Percentiles rank a stretch among this genome's conserved stretches.
Conservation (phyloP, 2,113 vertebrate species). For the Dipodomys merriami region DNA sequence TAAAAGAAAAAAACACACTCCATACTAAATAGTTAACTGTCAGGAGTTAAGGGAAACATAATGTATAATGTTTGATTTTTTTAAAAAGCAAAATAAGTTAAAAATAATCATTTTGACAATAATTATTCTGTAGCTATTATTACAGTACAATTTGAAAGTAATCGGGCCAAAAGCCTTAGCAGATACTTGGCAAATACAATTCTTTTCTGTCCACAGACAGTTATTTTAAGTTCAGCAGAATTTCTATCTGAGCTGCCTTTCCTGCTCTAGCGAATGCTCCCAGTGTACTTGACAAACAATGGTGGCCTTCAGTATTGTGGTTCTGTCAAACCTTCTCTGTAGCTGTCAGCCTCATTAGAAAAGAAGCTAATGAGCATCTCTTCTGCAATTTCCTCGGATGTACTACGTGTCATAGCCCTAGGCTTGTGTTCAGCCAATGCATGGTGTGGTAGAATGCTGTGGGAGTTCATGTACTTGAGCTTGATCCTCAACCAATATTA, state of each 20-base stretch:
- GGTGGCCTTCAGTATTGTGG: fast-evolving
- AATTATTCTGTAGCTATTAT: background rate
- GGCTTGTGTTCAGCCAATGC: background rate
- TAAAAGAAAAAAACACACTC: background rate
- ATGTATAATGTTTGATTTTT: background rate
- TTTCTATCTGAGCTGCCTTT: no score
- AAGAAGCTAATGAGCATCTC: background rate
- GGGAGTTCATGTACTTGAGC: background rate
- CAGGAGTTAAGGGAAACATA: background rate
- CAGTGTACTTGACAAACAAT: background rate
- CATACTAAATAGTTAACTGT: background rate
- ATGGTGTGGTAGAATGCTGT: background rate
- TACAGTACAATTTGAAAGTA: background rate
- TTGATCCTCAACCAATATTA: background rate
- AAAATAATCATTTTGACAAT: constrained; percentile 19
- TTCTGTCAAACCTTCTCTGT: background rate
- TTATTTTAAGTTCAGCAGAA: background rate
- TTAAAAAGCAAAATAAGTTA: background rate
- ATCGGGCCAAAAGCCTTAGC: background rate
- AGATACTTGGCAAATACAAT: background rate
- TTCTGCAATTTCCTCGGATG: background rate
- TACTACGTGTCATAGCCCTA: background rate
- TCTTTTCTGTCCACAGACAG: background rate
- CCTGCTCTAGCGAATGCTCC: background rate
- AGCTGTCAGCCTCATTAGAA: background rate